Conservation (phyloP, 2,888 invertebrate species). For the Tribolium freemani region DNA sequence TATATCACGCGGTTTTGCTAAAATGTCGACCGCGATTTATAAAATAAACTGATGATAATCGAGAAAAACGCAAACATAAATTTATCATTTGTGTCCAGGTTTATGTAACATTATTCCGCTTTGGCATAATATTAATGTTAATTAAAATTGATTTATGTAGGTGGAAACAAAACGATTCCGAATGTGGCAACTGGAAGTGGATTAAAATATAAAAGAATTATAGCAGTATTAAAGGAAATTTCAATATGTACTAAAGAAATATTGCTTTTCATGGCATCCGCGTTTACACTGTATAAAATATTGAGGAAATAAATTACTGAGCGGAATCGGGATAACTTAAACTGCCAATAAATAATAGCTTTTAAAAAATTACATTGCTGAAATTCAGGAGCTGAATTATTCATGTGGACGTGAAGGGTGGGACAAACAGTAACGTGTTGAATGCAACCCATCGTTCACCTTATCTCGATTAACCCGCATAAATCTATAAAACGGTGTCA, state of each 20-base stretch:
- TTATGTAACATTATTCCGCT: neutral
- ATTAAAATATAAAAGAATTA: constrained; percentile 57
- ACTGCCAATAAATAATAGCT: constrained; percentile 64
- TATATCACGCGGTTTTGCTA: neutral
- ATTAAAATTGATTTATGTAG: neutral
- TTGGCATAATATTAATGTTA: neutral
- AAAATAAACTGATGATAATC: neutral
- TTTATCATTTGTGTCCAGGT: neutral
- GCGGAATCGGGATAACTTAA: constrained; percentile 61
- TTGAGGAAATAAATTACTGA: constrained; percentile 62
- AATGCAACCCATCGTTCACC: constrained; percentile 26
- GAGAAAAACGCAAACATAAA: neutral
- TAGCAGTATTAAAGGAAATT: constrained; percentile 64
- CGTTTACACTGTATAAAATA: constrained; percentile 65
- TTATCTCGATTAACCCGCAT: constrained; percentile 20
- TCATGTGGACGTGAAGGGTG: constrained; percentile 48
- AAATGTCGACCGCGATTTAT: neutral
- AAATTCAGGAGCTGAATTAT: constrained; percentile 57
- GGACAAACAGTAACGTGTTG: constrained; percentile 33
- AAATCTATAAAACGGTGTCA: constrained; percentile 5
- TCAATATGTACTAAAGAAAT: constrained; percentile 65
- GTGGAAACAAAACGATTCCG: neutral
- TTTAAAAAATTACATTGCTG: constrained; percentile 59
- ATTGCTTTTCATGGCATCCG: constrained; percentile 61
- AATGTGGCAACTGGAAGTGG: constrained; percentile 14